phyloP scores from a whole-genome alignment of 2,113 vertebrate species.

The Toxotes chatareus region DNA sequence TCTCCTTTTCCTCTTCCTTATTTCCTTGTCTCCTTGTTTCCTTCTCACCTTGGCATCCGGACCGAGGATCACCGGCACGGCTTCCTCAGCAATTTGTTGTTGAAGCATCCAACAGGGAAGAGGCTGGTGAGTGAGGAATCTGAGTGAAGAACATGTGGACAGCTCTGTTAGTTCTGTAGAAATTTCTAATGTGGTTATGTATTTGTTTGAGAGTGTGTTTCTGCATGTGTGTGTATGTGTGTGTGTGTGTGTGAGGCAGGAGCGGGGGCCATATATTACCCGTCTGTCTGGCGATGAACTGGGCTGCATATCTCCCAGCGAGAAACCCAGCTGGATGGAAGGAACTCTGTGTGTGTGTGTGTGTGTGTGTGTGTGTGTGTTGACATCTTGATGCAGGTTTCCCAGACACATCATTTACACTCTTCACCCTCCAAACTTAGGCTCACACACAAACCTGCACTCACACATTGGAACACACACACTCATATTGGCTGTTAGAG shows the following conservation, averaged over 20 bases:
- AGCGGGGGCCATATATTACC: conserved; percentile 73
- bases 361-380: conserved; percentile 39
- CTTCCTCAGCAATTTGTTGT: conserved; percentile 20
- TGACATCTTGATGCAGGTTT: conserved; percentile 66
- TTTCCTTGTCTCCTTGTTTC: conserved; percentile 52
- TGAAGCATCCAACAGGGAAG: conserved; percentile 21
- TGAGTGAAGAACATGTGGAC: conserved; percentile 54
- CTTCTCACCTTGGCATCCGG: conserved; percentile 48
- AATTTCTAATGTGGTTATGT: conserved; percentile 54
- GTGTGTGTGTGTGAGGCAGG: conserved; percentile 42
- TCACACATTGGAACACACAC: conserved; percentile 17
- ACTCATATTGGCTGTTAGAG: conserved; percentile 50
- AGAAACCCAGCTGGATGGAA: conserved; percentile 77
- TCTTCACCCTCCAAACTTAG: conserved; percentile 56
- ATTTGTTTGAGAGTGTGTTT: conserved; percentile 58
- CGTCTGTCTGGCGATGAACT: conserved; percentile 74
- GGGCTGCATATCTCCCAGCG: conserved; percentile 74
- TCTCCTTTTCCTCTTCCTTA: conserved; percentile 31
- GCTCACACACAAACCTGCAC: conserved; percentile 42
- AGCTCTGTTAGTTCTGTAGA: conserved; percentile 57
- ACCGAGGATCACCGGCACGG: neutral
- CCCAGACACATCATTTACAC: conserved; percentile 75
- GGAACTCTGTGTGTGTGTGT: conserved; percentile 31
- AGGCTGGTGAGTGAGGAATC: conserved; percentile 14
- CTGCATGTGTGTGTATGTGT: conserved; percentile 15